phyloP scores from a whole-genome alignment of 2,888 invertebrate species.

The Sarcophaga carnaria region DNA sequence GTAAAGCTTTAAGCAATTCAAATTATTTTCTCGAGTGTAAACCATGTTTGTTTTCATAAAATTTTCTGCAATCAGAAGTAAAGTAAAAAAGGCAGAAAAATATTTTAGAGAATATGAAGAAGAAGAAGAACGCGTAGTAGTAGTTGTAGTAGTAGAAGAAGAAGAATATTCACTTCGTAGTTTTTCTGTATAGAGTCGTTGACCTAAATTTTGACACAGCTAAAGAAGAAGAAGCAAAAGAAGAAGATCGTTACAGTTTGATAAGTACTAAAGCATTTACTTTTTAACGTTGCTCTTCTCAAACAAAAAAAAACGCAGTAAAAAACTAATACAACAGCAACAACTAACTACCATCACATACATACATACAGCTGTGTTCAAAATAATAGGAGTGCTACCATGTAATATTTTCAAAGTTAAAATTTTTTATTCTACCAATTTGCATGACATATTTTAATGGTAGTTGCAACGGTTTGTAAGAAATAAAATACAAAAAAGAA shows the following conservation, averaged over 20 bases:
- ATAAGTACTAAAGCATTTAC: slow-evolving; percentile 58
- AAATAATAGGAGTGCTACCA: no score
- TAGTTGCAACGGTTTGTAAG: no score
- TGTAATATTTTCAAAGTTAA: no score
- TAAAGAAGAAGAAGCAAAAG: slow-evolving; percentile 52
- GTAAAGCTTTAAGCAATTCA: no score
- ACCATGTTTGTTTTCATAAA: slow-evolving; percentile 36
- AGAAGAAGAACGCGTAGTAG: slow-evolving; percentile 24
- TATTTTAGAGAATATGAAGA: background rate
- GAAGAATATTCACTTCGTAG: slow-evolving; percentile 40
- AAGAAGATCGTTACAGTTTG: slow-evolving; percentile 69
- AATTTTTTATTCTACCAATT: no score
- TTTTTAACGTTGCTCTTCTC: background rate
- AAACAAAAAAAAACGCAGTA: background rate
- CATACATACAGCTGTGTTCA: no score
- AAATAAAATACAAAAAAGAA: no score
- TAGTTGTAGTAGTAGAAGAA: slow-evolving; percentile 12
- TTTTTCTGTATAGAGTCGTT: slow-evolving; percentile 56
- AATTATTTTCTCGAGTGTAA: slow-evolving; percentile 24
- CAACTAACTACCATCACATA: no score
- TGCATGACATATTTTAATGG: no score
- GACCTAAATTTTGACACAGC: slow-evolving; percentile 66
- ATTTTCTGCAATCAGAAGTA: slow-evolving; percentile 29
- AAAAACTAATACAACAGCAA: background rate
- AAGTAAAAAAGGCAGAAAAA: slow-evolving; percentile 8